Percentiles rank a stretch among this genome's conserved stretches.
Conservation (phyloP, 2,797 vertebrate species). For the Knipowitschia caucasica region DNA sequence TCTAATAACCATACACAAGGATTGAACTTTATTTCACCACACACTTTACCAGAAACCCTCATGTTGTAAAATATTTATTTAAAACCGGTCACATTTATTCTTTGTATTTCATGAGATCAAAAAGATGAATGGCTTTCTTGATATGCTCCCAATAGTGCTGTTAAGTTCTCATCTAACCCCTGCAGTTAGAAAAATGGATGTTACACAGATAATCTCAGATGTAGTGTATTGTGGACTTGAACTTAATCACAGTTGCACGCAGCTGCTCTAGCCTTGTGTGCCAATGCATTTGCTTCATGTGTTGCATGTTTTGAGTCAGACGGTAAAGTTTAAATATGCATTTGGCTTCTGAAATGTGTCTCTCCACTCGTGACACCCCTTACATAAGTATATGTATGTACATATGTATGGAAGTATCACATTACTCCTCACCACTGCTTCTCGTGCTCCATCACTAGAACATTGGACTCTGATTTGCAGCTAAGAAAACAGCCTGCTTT, state of each 20-base stretch:
- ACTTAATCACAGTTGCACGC: constrained; percentile 6
- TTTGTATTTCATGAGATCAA: constrained; percentile 27
- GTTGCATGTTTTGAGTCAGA: constrained; percentile 68
- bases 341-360: constrained; percentile 61
- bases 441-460: constrained; percentile 55
- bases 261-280: constrained; percentile 13
- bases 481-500: constrained; percentile 68
- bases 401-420: constrained; percentile 64
- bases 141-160: constrained; percentile 39
- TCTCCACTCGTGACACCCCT: constrained; percentile 58
- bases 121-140: constrained; percentile 24
- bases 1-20: constrained; percentile 37
- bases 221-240: constrained; percentile 5
- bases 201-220: background rate
- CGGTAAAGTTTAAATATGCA: constrained; percentile 75
- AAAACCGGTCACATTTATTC: constrained; percentile 32
- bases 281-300: constrained; percentile 31
- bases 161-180: constrained; percentile 20
- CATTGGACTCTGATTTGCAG: constrained; percentile 59
- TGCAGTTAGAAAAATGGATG: background rate
- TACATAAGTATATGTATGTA: constrained; percentile 49
- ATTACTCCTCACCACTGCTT: constrained; percentile 64
- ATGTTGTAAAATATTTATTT: constrained; percentile 44
- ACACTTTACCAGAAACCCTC: constrained; percentile 40
- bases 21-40: constrained; percentile 32